Evolutionary conservation across 1,140 invertebrate genomes (phyloP), one percentile per base, ranked within the genome.

Genomic region (Diabrotica undecimpunctata): DNA sequence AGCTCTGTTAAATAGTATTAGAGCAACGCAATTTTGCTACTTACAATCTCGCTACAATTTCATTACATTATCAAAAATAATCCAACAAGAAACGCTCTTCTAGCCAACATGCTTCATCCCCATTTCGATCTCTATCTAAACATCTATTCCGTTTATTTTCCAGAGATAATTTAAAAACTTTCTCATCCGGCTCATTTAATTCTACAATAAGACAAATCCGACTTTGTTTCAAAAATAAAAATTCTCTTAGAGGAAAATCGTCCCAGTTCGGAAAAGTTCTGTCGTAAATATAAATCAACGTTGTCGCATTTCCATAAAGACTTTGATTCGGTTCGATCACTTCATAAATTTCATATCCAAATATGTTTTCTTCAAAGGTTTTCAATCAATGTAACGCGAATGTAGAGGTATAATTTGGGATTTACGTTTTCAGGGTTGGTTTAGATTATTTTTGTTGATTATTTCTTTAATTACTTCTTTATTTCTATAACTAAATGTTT

Each of bases 271-370:
- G 41, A 46, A 46, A 46, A n/a, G 8, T 46, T 46, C 41, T 10
- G 41, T n/a, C 8, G 8, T 10, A 46, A 46, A 46, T 46, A 46
- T 46, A 46, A 46, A 46, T 46, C 41, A 46, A 46, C n/a, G n/a
- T 46, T 46, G 41, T 46, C 41, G 41, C 41, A 46, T 46, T 46
- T 46, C 41, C 41, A 46, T 46, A 46, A 46, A 46, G 41, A 46
- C 41, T 46, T 46, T 46, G 41, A 46, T n/a, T 46, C 41, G n/a
- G 41, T 46, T 46, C 41, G n/a, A 46, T 46, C 41, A 46, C 41
- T 46, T 46, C 41, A 46, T 46, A 46, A 46, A 46, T 46, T 46
- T n/a, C 41, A 46, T 46, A 46, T 46, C n/a, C 41, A 46, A 46
- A 46, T 46, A 46, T 46, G 41, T 46, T 46, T 46, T 46, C 41